phyloP scores from a whole-genome alignment of 2,888 invertebrate genomes.

The Noctuana brunneofusca region DNA sequence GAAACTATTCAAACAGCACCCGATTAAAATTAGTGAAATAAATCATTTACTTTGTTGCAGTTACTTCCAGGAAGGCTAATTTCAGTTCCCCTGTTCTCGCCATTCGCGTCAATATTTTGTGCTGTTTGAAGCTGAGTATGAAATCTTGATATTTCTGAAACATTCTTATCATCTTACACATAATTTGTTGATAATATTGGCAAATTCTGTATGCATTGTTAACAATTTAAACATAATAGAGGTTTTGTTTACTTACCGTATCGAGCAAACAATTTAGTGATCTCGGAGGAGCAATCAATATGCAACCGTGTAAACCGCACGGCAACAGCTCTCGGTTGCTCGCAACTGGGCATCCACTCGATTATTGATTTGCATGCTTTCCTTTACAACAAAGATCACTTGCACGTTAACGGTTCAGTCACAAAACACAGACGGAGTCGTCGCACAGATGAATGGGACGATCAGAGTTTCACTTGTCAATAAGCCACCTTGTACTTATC shows the following conservation, averaged over 20 bases:
- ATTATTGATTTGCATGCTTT: slow-evolving; percentile 76
- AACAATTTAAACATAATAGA: slow-evolving; percentile 1
- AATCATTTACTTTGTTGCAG: slow-evolving; percentile 7
- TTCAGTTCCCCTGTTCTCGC: slow-evolving; percentile 21
- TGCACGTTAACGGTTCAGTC: slow-evolving; percentile 64
- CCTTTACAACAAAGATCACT: slow-evolving; percentile 66
- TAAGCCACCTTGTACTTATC: slow-evolving; percentile 61
- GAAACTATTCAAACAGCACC: not conserved
- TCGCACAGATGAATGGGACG: slow-evolving; percentile 63
- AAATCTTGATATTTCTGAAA: slow-evolving; percentile 11
- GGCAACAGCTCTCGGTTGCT: slow-evolving; percentile 60
- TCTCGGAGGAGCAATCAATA: slow-evolving; percentile 74
- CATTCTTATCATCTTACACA: not conserved
- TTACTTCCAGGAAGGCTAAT: slow-evolving; percentile 25
- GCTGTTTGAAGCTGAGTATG: slow-evolving; percentile 10
- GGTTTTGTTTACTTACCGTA: slow-evolving; percentile 58
- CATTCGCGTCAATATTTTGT: slow-evolving; percentile 22
- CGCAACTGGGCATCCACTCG: slow-evolving; percentile 64
- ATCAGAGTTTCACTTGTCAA: slow-evolving; percentile 79
- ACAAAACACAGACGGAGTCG: slow-evolving; percentile 65
- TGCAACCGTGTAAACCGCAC: slow-evolving; percentile 70
- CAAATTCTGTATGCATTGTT: not conserved
- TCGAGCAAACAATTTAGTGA: slow-evolving; percentile 59
- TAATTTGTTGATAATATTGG: not conserved
- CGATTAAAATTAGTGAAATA: not conserved